phyloP scores from a whole-genome alignment of 2,113 vertebrate genomes.

The Triplophysa dalaica region DNA sequence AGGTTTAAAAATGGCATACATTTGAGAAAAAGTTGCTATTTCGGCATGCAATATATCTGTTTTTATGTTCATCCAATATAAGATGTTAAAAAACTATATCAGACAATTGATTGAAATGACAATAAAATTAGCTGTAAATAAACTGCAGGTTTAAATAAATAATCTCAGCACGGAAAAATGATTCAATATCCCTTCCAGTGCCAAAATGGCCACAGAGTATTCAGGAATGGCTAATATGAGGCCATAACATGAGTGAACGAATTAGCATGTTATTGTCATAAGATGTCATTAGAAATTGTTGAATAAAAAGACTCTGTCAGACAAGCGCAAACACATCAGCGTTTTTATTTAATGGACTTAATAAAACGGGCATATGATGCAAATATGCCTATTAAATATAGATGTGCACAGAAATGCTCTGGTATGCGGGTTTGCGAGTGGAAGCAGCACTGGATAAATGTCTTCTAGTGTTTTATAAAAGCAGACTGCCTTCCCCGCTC shows the following conservation, averaged over 20 bases:
- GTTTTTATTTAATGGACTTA: conserved; percentile 40
- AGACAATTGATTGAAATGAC: neutral
- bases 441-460: conserved; percentile 36
- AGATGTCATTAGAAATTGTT: conserved; percentile 27
- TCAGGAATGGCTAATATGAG: neutral
- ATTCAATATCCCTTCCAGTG: conserved; percentile 2
- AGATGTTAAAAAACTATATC: neutral
- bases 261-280: conserved; percentile 41
- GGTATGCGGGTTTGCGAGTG: conserved; percentile 8
- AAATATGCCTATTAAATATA: conserved; percentile 30
- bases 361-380: conserved; percentile 50
- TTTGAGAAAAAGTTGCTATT: conserved; percentile 9
- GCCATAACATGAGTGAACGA: conserved; percentile 35
- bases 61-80: neutral
- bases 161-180: neutral
- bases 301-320: conserved; percentile 9
- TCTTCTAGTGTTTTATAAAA: conserved; percentile 51
- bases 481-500: conserved; percentile 14
- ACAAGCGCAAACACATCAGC: conserved; percentile 39
- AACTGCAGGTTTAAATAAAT: conserved; percentile 12
- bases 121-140: neutral
- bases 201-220: conserved; percentile 21
- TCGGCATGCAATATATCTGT: neutral
- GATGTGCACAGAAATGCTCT: conserved; percentile 9
- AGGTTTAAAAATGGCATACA: conserved; percentile 3